Percentiles rank a stretch among this genome's conserved stretches.
Conservation (phyloP, 2,888 invertebrate species). For the Perithous albicinctus region DNA sequence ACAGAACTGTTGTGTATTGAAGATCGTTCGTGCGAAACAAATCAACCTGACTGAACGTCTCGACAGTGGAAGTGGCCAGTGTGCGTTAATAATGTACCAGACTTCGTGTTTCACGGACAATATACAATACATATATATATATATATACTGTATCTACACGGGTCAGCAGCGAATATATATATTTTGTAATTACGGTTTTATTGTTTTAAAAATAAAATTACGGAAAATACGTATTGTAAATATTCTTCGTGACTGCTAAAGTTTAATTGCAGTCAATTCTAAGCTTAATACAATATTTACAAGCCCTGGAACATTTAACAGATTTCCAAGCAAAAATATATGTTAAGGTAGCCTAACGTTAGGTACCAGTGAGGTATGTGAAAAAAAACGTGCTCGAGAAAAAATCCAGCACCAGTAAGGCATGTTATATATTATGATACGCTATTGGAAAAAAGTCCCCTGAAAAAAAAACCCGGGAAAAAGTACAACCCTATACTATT, state of each 20-base stretch:
- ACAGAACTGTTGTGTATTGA: constrained; percentile 62
- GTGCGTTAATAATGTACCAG: constrained; percentile 62
- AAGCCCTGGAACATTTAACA: background rate
- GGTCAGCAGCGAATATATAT: constrained; percentile 17
- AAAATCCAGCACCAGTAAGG: no score
- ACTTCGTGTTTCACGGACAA: constrained; percentile 32
- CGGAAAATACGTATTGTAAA: background rate
- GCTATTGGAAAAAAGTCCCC: no score
- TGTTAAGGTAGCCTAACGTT: no score
- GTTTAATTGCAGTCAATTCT: no score
- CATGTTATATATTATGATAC: no score
- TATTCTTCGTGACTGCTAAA: no score
- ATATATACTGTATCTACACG: background rate
- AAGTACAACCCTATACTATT: no score
- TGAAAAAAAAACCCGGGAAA: no score
- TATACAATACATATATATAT: constrained; percentile 8
- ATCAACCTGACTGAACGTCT: constrained; percentile 64
- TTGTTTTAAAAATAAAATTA: background rate
- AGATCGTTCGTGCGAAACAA: constrained; percentile 66
- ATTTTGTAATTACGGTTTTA: background rate
- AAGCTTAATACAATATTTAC: background rate
- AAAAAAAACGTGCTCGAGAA: no score
- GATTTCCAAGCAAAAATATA: no score
- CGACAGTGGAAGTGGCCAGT: constrained; percentile 52
- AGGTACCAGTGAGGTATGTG: no score